phyloP scores from a whole-genome alignment of 2,888 invertebrate genomes.

The Idaea aversata region DNA sequence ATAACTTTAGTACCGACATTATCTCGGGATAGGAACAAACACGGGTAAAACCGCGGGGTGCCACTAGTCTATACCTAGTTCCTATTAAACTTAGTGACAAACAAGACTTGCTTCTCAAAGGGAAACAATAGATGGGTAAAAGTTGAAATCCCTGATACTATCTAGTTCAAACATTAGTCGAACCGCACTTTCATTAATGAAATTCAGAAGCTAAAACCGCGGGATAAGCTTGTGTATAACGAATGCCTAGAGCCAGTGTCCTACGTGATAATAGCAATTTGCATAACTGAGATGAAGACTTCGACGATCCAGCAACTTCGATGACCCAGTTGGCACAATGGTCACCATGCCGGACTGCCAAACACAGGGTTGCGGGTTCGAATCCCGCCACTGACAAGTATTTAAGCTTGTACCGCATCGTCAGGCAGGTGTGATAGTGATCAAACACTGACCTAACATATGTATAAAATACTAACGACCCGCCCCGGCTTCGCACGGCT shows the following conservation, averaged over 20 bases:
- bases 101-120: constrained; percentile 13
- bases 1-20: neutral
- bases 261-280: neutral
- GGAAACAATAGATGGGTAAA: constrained; percentile 17
- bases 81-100: constrained; percentile 9
- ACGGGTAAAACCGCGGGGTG: neutral
- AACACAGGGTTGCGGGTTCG: no score
- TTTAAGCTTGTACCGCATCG: no score
- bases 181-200: constrained; percentile 26
- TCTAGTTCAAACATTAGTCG: constrained; percentile 20
- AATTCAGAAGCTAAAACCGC: constrained; percentile 23
- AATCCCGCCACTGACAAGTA: no score
- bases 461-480: no score
- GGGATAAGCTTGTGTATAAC: constrained; percentile 24
- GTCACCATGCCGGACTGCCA: no score
- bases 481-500: no score
- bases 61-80: neutral
- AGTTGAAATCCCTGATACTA: constrained; percentile 24
- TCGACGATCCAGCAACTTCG: no score
- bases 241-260: constrained; percentile 11
- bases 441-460: no score
- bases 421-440: no score
- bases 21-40: neutral
- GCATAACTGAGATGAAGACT: no score
- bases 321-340: no score